A percentile compares a stretch with the other conserved stretches of the same genome.
Conservation (phyloP, 1,140 invertebrate species). For the Steinernema feltiae region DNA sequence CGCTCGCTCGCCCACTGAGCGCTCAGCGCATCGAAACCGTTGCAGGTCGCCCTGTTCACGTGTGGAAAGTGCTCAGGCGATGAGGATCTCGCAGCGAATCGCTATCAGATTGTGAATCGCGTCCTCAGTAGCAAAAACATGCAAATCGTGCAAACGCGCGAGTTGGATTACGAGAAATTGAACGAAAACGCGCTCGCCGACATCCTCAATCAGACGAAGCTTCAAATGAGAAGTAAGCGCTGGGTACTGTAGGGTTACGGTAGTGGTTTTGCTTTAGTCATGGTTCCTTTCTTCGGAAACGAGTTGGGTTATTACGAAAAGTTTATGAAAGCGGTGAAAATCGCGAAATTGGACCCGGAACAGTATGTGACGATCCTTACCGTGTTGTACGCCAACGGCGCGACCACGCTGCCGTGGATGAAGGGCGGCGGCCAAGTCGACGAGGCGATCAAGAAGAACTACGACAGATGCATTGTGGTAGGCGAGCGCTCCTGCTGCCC, state of each 20-base stretch:
- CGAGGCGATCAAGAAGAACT: neutral
- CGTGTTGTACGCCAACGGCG: neutral
- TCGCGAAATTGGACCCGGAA: neutral
- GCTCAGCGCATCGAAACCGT: neutral
- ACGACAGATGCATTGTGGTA: neutral
- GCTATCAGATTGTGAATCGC: neutral
- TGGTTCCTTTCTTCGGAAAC: slow-evolving; percentile 17
- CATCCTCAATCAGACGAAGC: neutral
- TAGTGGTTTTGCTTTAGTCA: neutral
- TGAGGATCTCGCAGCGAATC: neutral
- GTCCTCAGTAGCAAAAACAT: neutral
- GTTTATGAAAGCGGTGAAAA: neutral
- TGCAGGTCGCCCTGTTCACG: neutral
- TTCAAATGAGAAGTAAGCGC: neutral
- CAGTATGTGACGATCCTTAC: neutral
- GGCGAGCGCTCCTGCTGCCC: neutral
- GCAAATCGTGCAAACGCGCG: neutral
- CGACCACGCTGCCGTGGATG: neutral
- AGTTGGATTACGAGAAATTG: neutral
- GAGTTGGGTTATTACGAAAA: slow-evolving; percentile 1
- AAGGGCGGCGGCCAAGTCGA: neutral
- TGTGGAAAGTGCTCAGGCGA: neutral
- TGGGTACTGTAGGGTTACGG: neutral
- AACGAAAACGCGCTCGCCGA: neutral
- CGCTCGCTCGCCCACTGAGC: neutral